Percentiles rank a stretch among this genome's conserved stretches.
phyloP scores from a whole-genome alignment of 2,113 vertebrate genomes.

The Lipotes vexillifer region DNA sequence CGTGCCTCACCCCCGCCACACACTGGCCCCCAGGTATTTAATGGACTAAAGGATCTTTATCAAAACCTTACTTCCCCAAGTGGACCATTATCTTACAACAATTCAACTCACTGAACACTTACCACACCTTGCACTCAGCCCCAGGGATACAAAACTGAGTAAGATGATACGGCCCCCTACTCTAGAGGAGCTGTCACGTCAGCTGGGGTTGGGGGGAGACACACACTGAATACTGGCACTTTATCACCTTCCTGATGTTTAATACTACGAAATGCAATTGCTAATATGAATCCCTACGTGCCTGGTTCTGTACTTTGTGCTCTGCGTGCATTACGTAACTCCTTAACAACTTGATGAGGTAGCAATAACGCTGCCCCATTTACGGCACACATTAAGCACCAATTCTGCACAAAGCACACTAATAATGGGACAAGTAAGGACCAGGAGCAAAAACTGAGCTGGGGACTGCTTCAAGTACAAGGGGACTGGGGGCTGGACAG shows the following conservation, averaged over 20 bases:
- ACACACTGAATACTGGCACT: accelerated
- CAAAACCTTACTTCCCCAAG: not conserved
- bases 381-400: not conserved
- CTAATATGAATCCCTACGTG: accelerated
- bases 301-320: not conserved
- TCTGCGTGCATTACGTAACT: not conserved
- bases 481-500: accelerated
- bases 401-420: not conserved
- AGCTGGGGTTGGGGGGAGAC: not conserved
- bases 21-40: not conserved
- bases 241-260: not conserved
- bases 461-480: not conserved
- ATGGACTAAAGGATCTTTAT: not conserved
- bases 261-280: too few relatives aligned
- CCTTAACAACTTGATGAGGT: not conserved
- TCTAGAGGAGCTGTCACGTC: accelerated
- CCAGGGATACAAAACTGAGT: not conserved
- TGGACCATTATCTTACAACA: not conserved
- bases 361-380: accelerated
- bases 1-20: not conserved
- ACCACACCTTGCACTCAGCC: not conserved
- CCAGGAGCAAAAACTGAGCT: not conserved
- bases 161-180: accelerated
- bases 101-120: not conserved
- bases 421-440: accelerated